Conservation (phyloP, 2,797 vertebrate genomes). For the Sorex maritimensis region DNA sequence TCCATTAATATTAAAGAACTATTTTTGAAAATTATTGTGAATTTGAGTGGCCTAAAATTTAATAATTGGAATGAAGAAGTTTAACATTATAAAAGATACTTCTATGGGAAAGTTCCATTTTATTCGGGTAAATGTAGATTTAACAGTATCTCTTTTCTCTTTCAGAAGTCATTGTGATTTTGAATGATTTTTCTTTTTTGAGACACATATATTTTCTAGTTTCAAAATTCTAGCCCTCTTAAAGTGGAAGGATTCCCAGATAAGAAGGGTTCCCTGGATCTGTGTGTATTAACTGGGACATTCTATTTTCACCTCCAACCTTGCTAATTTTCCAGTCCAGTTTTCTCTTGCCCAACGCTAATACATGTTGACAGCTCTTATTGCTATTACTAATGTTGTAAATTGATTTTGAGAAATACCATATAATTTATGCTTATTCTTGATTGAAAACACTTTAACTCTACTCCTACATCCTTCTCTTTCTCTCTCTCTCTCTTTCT, state of each 20-base stretch:
- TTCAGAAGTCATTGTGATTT: not conserved
- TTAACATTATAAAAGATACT: not conserved
- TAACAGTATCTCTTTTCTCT: not conserved
- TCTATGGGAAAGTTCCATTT: not conserved
- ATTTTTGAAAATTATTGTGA: not conserved
- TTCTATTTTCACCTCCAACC: slow-evolving; percentile 63
- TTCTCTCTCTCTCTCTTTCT: not conserved
- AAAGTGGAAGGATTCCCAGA: slow-evolving; percentile 6
- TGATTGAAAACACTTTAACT: slow-evolving; percentile 67
- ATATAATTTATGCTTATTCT: slow-evolving; percentile 77
- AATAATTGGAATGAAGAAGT: slow-evolving; percentile 47
- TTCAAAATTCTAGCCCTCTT: not conserved
- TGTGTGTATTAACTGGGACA: not conserved
- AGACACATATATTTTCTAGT: slow-evolving; percentile 29
- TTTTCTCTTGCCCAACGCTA: slow-evolving; percentile 67
- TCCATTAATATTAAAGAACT: not conserved
- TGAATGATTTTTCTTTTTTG: slow-evolving; percentile 38
- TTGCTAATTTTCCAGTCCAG: slow-evolving; percentile 72
- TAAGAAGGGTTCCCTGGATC: not conserved
- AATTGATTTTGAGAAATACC: slow-evolving; percentile 78
- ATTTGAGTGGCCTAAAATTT: not conserved
- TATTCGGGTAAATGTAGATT: not conserved
- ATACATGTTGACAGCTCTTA: slow-evolving; percentile 73
- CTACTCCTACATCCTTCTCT: too few species aligned
- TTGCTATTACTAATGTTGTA: slow-evolving; percentile 60